Evolutionary conservation across 2,797 vertebrate species (phyloP).

Genomic region (Pipistrellus pygmaeus): DNA sequence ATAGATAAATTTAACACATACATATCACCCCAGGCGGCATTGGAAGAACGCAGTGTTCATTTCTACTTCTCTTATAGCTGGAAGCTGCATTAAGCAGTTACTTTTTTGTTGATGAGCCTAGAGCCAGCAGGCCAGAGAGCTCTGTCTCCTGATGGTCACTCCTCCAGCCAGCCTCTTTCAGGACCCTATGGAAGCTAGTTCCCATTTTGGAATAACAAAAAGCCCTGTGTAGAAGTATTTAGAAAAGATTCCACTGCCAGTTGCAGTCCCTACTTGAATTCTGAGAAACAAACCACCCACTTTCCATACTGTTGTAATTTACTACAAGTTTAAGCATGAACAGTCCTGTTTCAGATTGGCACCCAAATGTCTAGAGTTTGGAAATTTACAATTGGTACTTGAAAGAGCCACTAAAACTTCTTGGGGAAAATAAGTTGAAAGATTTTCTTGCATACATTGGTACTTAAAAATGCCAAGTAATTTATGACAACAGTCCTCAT

Average conservation of each 20-base stretch:
- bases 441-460: constrained; percentile 68
- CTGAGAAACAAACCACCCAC: constrained; percentile 80
- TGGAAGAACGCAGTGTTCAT: constrained; percentile 72
- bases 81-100: constrained; percentile 54
- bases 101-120: constrained; percentile 69
- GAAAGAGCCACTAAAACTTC: constrained; percentile 79
- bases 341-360: constrained; percentile 80
- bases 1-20: constrained; percentile 72
- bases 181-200: constrained; percentile 40
- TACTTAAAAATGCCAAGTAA: constrained; percentile 66
- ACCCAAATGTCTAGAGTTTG: constrained; percentile 81
- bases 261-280: constrained; percentile 71
- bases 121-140: constrained; percentile 10
- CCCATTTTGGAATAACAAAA: neutral
- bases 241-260: constrained; percentile 71
- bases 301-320: constrained; percentile 79
- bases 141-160: constrained; percentile 62
- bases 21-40: constrained; percentile 45
- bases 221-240: neutral
- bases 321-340: constrained; percentile 84
- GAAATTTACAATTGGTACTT: constrained; percentile 80
- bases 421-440: constrained; percentile 75
- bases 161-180: neutral
- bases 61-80: constrained; percentile 72
- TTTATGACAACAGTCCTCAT: neutral